Evolutionary conservation across 2,888 invertebrate genomes (phyloP).

Genomic region (Actias luna): DNA sequence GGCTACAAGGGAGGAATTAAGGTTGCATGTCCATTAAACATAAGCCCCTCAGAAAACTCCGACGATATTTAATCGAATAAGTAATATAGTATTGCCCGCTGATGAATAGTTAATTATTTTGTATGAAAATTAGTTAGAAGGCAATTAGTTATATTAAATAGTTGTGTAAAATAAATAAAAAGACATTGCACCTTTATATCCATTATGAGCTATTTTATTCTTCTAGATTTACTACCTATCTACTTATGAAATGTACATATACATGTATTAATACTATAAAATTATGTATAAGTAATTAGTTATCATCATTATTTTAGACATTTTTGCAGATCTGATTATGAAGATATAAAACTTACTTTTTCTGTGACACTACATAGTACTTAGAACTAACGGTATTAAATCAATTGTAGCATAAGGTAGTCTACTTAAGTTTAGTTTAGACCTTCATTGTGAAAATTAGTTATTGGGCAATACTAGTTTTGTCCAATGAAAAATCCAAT

Average conservation of each 20-base stretch:
- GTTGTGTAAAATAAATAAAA: background rate
- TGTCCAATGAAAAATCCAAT: too few relatives aligned
- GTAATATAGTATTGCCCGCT: background rate
- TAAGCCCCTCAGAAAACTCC: background rate
- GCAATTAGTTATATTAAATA: background rate
- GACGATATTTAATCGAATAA: background rate
- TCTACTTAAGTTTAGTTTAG: too few relatives aligned
- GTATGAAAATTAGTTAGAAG: background rate
- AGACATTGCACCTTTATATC: background rate
- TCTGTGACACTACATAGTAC: too few relatives aligned
- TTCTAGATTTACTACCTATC: background rate
- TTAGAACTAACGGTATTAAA: too few relatives aligned
- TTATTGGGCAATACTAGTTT: too few relatives aligned
- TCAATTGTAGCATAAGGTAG: too few relatives aligned
- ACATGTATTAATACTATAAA: background rate
- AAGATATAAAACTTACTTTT: too few relatives aligned
- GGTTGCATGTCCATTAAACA: slow-evolving; percentile 2
- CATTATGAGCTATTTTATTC: background rate
- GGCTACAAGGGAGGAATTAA: background rate
- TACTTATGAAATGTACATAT: too few relatives aligned
- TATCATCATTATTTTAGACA: too few relatives aligned
- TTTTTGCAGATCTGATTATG: too few relatives aligned
- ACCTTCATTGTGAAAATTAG: too few relatives aligned
- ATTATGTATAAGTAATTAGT: background rate
- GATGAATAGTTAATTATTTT: background rate